These are phyloP conservation scores for Caenorhabditis tropicalis DNA, from an alignment of 1,140 invertebrate species.

Conservation along the genomic window DNA sequence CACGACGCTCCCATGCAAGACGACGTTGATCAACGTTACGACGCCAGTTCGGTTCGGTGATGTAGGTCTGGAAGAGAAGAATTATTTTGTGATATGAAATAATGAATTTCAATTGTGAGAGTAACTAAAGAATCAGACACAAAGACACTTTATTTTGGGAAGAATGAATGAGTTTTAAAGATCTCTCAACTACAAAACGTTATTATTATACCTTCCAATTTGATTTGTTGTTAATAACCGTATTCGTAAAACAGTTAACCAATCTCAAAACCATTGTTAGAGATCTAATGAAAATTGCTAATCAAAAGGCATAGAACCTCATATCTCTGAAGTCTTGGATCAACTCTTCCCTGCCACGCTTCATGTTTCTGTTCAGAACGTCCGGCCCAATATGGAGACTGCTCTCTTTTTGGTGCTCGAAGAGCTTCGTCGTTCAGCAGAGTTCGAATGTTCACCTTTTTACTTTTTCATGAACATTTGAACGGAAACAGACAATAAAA, in stretches of 20 bases:
- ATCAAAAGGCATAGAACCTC: constrained; percentile 32
- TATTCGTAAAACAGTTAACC: too few species aligned
- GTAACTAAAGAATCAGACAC: not conserved
- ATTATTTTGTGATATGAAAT: not conserved
- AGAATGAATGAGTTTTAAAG: too few species aligned
- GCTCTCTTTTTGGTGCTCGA: constrained; percentile 32
- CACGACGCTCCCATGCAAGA: constrained; percentile 58
- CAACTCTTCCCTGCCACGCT: constrained; percentile 52
- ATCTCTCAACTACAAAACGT: too few species aligned
- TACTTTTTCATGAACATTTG: not conserved
- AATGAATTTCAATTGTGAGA: not conserved
- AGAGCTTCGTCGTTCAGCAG: constrained; percentile 59
- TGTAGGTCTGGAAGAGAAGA: constrained; percentile 52
- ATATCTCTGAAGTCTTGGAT: constrained; percentile 55
- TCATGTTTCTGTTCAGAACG: constrained; percentile 56
- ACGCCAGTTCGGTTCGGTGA: constrained; percentile 59
- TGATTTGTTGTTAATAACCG: too few species aligned
- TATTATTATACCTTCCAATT: too few species aligned
- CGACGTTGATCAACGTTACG: constrained; percentile 55
- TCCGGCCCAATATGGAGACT: constrained; percentile 56
- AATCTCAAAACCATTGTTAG: not conserved
- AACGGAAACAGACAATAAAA: not conserved
- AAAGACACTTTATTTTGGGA: too few species aligned
- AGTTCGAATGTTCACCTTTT: constrained; percentile 47
- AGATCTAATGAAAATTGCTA: not conserved